Conservation (phyloP, 30 jellyfish, hydroid and myxozoan genomes). For the Clytia hemisphaerica region DNA sequence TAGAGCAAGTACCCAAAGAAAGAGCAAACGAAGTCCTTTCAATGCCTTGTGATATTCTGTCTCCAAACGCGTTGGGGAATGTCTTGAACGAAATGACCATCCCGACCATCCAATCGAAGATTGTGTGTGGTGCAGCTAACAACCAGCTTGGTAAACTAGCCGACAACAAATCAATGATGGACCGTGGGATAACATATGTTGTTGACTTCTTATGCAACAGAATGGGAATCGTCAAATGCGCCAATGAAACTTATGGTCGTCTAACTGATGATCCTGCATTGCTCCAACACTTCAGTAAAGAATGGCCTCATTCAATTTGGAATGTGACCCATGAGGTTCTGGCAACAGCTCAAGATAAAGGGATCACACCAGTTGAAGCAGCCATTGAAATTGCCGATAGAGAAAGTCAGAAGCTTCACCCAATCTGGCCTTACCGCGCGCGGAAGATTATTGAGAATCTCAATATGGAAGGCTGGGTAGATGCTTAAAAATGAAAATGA, state of each 20-base stretch:
- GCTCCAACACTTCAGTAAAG: slow-evolving; percentile 49
- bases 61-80: slow-evolving; percentile 89
- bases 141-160: slow-evolving; percentile 85
- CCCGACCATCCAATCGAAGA: slow-evolving; percentile 64
- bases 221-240: slow-evolving; percentile 94
- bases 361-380: slow-evolving; percentile 74
- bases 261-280: slow-evolving; percentile 72
- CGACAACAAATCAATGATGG: slow-evolving; percentile 58
- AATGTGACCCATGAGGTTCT: slow-evolving; percentile 56
- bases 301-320: slow-evolving; percentile 81
- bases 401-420: slow-evolving; percentile 62
- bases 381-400: slow-evolving; percentile 70
- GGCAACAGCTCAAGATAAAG: slow-evolving; percentile 50
- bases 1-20: slow-evolving; percentile 51
- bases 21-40: slow-evolving; percentile 44
- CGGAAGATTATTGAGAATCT: slow-evolving; percentile 49
- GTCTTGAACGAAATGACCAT: slow-evolving; percentile 71
- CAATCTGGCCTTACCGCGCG: slow-evolving; percentile 87
- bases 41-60: slow-evolving; percentile 65
- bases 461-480: slow-evolving; percentile 41
- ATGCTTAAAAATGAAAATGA: no score
- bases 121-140: slow-evolving; percentile 93
- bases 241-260: slow-evolving; percentile 87
- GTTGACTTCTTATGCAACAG: slow-evolving; percentile 82
- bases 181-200: slow-evolving; percentile 75